A percentile compares a stretch with the other conserved stretches of the same genome.
Conservation (phyloP, 2,113 vertebrate species). For the Triplophysa rosa region DNA sequence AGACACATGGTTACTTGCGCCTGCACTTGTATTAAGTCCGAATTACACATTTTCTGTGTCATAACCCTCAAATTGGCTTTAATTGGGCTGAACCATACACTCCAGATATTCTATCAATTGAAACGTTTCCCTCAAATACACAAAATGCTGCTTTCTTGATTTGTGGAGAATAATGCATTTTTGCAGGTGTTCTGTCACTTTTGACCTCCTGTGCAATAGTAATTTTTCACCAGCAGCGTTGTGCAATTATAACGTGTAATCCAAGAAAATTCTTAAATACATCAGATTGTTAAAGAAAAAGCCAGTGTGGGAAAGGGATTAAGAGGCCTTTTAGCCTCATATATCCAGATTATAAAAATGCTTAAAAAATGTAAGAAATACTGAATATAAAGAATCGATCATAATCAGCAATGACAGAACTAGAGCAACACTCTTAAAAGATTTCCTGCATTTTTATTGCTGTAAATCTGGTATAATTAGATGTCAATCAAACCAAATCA, state of each 20-base stretch:
- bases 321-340: conserved; percentile 69
- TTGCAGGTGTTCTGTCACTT: not conserved
- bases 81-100: not conserved
- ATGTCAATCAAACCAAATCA: not conserved
- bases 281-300: conserved; percentile 70
- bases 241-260: conserved; percentile 56
- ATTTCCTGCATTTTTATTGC: conserved; percentile 13
- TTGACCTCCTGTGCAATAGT: conserved; percentile 8
- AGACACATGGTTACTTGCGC: not conserved
- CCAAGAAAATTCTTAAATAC: conserved; percentile 68
- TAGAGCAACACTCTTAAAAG: not conserved
- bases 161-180: too few relatives aligned
- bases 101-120: not conserved
- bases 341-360: conserved; percentile 66
- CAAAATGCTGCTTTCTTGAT: not conserved
- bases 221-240: conserved; percentile 12
- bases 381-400: conserved; percentile 55
- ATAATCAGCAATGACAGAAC: conserved; percentile 59
- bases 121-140: not conserved
- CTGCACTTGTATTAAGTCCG: not conserved
- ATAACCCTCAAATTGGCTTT: conserved; percentile 13
- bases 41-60: conserved; percentile 9
- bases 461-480: conserved; percentile 24
- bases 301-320: conserved; percentile 70
- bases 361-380: conserved; percentile 66